Percentiles rank a stretch among this genome's conserved stretches.
These are phyloP conservation scores for Osmerus mordax DNA, from an alignment of 2,113 vertebrate species.

Conservation along the genomic window DNA sequence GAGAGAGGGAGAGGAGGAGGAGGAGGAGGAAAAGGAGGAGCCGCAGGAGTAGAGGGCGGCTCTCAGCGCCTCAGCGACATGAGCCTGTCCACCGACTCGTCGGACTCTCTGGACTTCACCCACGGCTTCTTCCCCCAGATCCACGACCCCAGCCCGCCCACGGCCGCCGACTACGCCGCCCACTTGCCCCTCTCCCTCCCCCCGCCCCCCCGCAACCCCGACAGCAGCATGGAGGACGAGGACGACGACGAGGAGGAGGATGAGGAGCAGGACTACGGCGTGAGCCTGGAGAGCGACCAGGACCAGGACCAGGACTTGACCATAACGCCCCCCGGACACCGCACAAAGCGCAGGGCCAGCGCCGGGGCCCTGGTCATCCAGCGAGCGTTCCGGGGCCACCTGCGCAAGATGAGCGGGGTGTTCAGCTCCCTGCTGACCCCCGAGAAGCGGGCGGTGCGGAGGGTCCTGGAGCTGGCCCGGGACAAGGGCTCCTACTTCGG, in stretches of 20 bases:
- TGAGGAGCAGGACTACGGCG: conserved; percentile 52
- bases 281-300: conserved; percentile 60
- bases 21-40: conserved; percentile 10
- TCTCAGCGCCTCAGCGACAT: conserved; percentile 87
- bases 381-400: conserved; percentile 81
- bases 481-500: conserved; percentile 92
- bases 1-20: conserved; percentile 35
- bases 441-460: conserved; percentile 83
- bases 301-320: conserved; percentile 64
- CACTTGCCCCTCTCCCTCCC: conserved; percentile 72
- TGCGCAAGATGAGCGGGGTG: conserved; percentile 87
- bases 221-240: conserved; percentile 83
- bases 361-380: conserved; percentile 79
- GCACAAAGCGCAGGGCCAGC: conserved; percentile 77
- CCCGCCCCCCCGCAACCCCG: conserved; percentile 64
- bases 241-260: conserved; percentile 65
- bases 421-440: conserved; percentile 92
- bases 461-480: conserved; percentile 82
- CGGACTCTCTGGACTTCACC: conserved; percentile 84
- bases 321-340: conserved; percentile 75
- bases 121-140: conserved; percentile 71
- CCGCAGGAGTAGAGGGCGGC: conserved; percentile 50
- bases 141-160: conserved; percentile 63
- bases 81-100: conserved; percentile 94
- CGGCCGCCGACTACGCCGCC: conserved; percentile 59